Evolutionary conservation across 2,888 invertebrate species (phyloP), one percentile per base, ranked within the genome.

Genomic region (Beris morrisii): DNA sequence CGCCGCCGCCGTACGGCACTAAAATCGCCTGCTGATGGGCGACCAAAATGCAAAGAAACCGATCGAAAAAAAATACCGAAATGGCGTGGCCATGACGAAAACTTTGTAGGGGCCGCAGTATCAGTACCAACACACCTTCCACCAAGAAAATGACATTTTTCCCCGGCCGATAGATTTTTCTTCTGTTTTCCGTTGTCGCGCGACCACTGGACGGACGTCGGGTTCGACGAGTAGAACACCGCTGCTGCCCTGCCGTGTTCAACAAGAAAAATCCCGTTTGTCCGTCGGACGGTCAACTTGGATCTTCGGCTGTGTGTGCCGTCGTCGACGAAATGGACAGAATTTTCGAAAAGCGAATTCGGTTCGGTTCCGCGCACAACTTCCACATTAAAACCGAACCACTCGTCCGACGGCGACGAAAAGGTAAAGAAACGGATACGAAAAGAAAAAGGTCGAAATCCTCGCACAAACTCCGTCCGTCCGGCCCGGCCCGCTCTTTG

Each of bases 381-480:
- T 45, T 58, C 45, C 58, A n/a, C 58, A 12, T 56, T 45, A 30
- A 7, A 45, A 6, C 4, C 12, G 45, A 28, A 28, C 3, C 30
- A 22, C n/a, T 5, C 28, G 28, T 9, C 15, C 52, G 45, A 45
- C 32, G 30, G n/a, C 56, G 30, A n/a, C 28, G 28, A n/a, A 44
- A 38, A 38, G 9, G 38, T 9, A 38, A 38, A 38, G 22, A 22
- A 22, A 22, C 22, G 22, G 22, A 22, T 22, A 22, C 22, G 22
- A 3, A 22, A 22, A 22, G 1, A 38, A 38, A 38, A 38, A 38
- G 38, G 38, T 38, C 38, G 52, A 61, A 50, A 61, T 30, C 22
- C 61, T 43, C 52, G 61, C 61, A 61, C 61, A 61, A 50, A 50
- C 61, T 61, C 52, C 61, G 50, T 61, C 50, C 61, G 61, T 7